Percentiles rank a stretch among this genome's conserved stretches.
Conservation (phyloP, 2,888 invertebrate species). For the Notocelia uddmanniana region DNA sequence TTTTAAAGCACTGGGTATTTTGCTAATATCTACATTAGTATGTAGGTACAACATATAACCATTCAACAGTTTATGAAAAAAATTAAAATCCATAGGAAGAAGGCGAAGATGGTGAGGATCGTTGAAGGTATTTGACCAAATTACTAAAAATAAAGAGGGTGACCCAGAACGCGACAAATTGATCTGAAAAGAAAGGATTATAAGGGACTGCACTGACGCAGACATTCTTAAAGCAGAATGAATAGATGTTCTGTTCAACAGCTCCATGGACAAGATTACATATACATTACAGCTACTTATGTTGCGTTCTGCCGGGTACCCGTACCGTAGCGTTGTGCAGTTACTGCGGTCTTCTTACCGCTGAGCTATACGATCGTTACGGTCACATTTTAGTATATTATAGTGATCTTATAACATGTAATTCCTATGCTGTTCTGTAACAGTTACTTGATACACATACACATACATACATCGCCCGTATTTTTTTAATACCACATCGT, state of each 20-base stretch:
- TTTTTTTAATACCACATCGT: no score
- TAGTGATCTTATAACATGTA: slow-evolving; percentile 3
- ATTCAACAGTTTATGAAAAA: no score
- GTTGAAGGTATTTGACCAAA: background rate
- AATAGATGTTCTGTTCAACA: background rate
- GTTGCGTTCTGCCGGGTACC: slow-evolving; percentile 10
- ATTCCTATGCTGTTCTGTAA: background rate
- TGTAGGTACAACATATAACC: background rate
- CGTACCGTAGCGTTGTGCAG: slow-evolving; percentile 3
- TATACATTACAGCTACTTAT: slow-evolving; percentile 19
- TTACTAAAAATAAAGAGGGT: no score
- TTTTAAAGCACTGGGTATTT: no score
- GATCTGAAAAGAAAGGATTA: background rate
- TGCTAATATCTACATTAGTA: background rate
- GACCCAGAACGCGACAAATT: background rate
- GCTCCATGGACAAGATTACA: background rate
- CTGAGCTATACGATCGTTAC: background rate
- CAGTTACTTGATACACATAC: background rate
- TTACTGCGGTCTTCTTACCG: slow-evolving; percentile 12
- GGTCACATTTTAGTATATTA: background rate
- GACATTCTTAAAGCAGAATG: background rate
- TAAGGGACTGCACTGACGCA: background rate
- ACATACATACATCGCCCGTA: background rate
- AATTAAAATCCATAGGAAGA: background rate
- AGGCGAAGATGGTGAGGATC: background rate